Evolutionary conservation across 2,113 vertebrate genomes (phyloP), one percentile per base, ranked within the genome.

Genomic region (Orycteropus afer): DNA sequence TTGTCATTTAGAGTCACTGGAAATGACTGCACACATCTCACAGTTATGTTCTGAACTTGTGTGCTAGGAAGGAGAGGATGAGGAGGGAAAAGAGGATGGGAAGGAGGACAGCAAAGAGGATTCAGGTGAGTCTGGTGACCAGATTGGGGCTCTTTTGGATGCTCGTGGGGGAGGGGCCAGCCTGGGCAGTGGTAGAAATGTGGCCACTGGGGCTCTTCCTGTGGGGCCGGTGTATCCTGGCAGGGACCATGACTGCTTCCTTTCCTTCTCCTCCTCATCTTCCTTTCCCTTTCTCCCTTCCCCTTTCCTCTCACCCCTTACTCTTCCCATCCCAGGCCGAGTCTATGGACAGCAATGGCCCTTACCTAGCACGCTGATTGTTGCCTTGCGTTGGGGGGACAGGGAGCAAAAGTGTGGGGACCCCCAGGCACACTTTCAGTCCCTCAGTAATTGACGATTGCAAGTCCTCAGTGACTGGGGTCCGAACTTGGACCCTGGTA

Each of bases 31-130:
- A 81, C 22, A 5, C 18, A 7, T 84, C 91, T 91, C 86, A 84
- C 96, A 25, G 6, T 57, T 86, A 76, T 51, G 7, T 49, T 79
- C 49, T 91, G 51, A 81, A 82, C 97, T 94, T 95, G 45, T 95
- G 11, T 97, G 34, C 95, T 87, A 97, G 65, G 4, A 96, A 0
- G 22, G 97, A 96, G 90, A 49, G 0, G 92, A 96, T 5, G 79
- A 98, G 93, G 98, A 98, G 51, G 98, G 97, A 88, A 98, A 98
- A 37, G 98, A 98, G 0, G 97, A 97, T 29, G 97, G 96, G 34
- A 95, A 94, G 81, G 98, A 98, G 69, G 98, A 98, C 71, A 94
- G 98, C 76, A 98, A 96, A 89, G 97, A 96, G 74, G 98, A 98
- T n/a, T 89, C 80, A 0, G 98, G 98, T 77, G 98, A 98, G 95